These are phyloP conservation scores for Drosophila burlai DNA, from an alignment of 1,140 invertebrate genomes.

Conservation along the genomic window DNA sequence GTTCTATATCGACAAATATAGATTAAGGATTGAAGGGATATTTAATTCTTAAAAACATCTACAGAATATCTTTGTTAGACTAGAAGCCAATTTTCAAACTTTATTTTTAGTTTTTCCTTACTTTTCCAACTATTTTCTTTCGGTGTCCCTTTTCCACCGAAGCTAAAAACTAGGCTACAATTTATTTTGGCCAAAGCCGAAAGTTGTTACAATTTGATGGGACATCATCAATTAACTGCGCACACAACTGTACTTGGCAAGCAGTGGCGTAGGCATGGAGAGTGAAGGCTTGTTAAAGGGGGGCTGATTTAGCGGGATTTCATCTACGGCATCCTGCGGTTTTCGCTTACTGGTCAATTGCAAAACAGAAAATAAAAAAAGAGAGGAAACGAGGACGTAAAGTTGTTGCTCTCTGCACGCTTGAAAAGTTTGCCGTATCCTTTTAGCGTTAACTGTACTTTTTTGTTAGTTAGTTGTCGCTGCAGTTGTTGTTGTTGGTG, in stretches of 20 bases:
- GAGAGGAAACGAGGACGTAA: constrained; percentile 13
- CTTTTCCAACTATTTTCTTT: not conserved
- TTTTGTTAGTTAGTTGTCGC: constrained; percentile 64
- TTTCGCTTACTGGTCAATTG: constrained; percentile 36
- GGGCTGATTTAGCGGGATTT: constrained; percentile 1
- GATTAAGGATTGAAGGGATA: no score
- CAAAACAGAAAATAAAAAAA: not conserved
- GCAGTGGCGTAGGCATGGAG: not conserved
- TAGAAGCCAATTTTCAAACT: no score
- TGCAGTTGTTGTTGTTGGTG: constrained; percentile 50
- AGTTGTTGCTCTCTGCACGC: constrained; percentile 36
- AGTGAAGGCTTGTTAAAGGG: not conserved
- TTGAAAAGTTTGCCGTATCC: constrained; percentile 72
- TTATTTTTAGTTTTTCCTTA: not conserved
- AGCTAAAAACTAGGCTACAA: constrained; percentile 38
- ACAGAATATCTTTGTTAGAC: no score
- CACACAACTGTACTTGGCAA: constrained; percentile 51
- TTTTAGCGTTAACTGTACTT: constrained; percentile 81
- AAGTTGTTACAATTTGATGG: constrained; percentile 53
- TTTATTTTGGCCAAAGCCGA: constrained; percentile 43
- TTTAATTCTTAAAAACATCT: no score
- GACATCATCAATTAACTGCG: constrained; percentile 54
- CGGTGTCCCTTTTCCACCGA: not conserved
- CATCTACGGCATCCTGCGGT: constrained; percentile 23
- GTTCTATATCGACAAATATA: no score